These are phyloP conservation scores for Gallinago nigripennis DNA, from an alignment of 2,797 vertebrate genomes.

Conservation along the genomic window DNA sequence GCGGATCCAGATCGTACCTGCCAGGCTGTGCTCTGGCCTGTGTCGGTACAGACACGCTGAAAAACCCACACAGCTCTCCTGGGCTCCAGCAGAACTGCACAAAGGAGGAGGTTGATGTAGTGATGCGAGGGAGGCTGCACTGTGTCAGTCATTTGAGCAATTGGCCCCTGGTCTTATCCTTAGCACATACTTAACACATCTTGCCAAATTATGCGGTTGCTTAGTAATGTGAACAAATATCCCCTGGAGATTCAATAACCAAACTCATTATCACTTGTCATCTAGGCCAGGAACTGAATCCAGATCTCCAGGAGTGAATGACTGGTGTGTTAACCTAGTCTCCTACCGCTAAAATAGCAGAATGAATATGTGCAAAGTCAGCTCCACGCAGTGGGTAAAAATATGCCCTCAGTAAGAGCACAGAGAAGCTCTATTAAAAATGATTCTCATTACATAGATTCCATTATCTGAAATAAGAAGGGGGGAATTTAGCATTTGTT, in stretches of 20 bases:
- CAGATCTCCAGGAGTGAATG: conserved; percentile 63
- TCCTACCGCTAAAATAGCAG: conserved; percentile 60
- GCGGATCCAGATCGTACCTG: accelerated
- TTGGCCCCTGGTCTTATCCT: conserved; percentile 60
- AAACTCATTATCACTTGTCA: conserved; percentile 71
- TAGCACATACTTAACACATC: conserved; percentile 56
- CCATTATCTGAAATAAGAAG: conserved; percentile 31
- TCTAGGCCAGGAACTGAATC: conserved; percentile 64
- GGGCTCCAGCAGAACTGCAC: background rate
- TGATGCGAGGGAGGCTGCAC: background rate
- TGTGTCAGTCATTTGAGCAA: conserved; percentile 62
- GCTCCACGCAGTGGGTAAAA: conserved; percentile 22
- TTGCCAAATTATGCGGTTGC: conserved; percentile 64
- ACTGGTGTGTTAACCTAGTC: conserved; percentile 55
- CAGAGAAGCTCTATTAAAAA: conserved; percentile 31
- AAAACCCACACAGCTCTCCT: background rate
- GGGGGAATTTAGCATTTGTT: background rate
- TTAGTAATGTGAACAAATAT: conserved; percentile 73
- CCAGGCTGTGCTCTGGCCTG: background rate
- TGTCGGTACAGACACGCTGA: background rate
- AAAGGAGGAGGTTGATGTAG: background rate
- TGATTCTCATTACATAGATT: background rate
- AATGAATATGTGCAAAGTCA: conserved; percentile 52
- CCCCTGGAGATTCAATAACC: conserved; percentile 69
- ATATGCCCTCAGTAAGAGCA: conserved; percentile 35